Conservation (phyloP, 1,140 invertebrate species). For the Olivierus martensii region DNA sequence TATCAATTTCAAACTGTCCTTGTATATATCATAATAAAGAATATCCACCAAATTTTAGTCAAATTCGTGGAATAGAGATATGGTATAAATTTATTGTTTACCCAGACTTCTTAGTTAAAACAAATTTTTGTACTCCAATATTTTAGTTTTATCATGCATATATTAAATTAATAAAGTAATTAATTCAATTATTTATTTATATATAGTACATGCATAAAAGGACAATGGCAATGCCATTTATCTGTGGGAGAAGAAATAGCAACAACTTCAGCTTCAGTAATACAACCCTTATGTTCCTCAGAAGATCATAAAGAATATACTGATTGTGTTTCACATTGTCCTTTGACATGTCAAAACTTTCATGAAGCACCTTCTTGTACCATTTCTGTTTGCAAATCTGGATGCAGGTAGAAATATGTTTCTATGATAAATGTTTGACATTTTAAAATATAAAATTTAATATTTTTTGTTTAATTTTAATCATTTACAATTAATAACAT, state of each 20-base stretch:
- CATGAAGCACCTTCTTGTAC: conserved; percentile 37
- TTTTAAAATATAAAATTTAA: not conserved
- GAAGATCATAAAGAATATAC: conserved; percentile 51
- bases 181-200: no score
- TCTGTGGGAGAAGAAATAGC: conserved; percentile 45
- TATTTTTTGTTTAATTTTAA: no score
- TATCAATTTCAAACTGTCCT: conserved; percentile 56
- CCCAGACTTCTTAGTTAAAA: no score
- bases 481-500: no score
- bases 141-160: no score
- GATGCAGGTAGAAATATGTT: conserved; percentile 44
- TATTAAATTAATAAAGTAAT: no score
- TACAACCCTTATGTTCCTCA: conserved; percentile 42
- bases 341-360: conserved; percentile 72
- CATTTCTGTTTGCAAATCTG: conserved; percentile 49
- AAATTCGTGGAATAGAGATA: conserved; percentile 9
- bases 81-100: no score
- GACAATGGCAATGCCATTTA: conserved; percentile 52
- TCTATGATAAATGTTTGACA: not conserved
- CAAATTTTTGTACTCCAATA: no score
- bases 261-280: conserved; percentile 44
- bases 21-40: conserved; percentile 55
- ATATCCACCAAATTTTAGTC: conserved; percentile 44
- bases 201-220: conserved; percentile 63
- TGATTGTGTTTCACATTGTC: conserved; percentile 52